Base-by-base conservation (phyloP, 2,888 invertebrate species). In the Vannuccia rotundouncinata region DNA sequence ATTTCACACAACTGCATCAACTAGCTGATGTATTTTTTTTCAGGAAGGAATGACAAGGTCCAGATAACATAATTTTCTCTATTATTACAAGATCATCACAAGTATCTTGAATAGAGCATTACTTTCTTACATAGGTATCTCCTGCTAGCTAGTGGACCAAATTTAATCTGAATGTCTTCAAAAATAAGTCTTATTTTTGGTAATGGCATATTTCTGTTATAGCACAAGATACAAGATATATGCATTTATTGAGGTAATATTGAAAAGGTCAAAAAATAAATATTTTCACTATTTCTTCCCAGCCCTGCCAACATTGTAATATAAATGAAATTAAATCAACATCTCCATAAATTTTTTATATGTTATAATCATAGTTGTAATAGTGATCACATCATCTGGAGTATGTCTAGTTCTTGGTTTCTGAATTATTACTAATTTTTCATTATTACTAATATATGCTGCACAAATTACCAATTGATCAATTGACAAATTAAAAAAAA, bases 81-180 rank as follows among this genome's bases (percentile, higher is more conserved):
- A 77, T 13, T 29, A 31, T 22, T 45, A 45, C 29, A 59, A 59
- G 5, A 10, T 10, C 13, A 77, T 77, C 29, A 28, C 17, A 13
- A 59, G 29, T 17, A 22, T 25, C 22, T 0, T 29, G 27, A n/a
- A 0, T 0, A 10, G 77, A 0, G 1, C n/a, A 45, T 77, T 2
- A 60, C 45, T 80, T 0, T 29, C 17, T 10, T 0, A 28, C 17
- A 45, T 17, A 45, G 17, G 45, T 45, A 17, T 45, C 45, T 45
- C 45, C 45, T 45, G 45, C 45, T 45, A 45, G 45, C 45, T 45
- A 17, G 17, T 45, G 45, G 45, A 45, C 17, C 17, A 45, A 45
- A 45, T 66, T 27, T 66, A 66, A 66, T 66, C 25, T 66, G 66
- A 66, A 66, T 17, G 66, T 66, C 66, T 66, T 66, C 66, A 66